A percentile compares a stretch with the other conserved stretches of the same genome.
Conservation (phyloP, 1,140 invertebrate genomes). For the Cydia strobilella region DNA sequence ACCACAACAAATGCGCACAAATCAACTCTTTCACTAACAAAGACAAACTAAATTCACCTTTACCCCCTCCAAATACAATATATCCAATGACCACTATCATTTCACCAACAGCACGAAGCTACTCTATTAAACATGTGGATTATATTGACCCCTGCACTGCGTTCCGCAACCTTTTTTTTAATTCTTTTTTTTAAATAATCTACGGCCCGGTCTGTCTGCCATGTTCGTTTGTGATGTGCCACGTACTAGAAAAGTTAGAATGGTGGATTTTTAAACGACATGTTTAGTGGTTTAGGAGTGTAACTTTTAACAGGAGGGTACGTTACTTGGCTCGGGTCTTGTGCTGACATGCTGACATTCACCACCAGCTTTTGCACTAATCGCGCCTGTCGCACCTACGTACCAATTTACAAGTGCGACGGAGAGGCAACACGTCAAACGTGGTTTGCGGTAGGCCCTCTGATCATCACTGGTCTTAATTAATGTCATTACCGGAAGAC, state of each 20-base stretch:
- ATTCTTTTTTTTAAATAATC: conserved; percentile 21
- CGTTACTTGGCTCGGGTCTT: too few species aligned
- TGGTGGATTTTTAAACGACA: background rate
- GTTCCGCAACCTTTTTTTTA: conserved; percentile 26
- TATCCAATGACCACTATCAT: background rate
- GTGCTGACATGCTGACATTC: too few species aligned
- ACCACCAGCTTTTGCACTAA: too few species aligned
- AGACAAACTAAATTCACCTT: background rate
- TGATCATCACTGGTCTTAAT: too few species aligned
- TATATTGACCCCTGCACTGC: conserved; percentile 27
- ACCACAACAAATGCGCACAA: background rate
- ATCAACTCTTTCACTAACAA: background rate
- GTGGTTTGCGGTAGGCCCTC: too few species aligned
- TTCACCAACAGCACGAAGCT: conserved; percentile 12
- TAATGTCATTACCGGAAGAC: too few species aligned
- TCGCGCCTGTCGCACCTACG: too few species aligned
- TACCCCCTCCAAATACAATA: background rate
- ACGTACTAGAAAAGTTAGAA: background rate
- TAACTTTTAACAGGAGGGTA: background rate
- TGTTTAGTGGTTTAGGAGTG: background rate
- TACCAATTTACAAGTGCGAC: too few species aligned
- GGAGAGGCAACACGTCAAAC: too few species aligned
- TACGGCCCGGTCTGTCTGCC: conserved; percentile 12
- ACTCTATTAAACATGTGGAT: conserved; percentile 33
- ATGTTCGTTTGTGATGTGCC: conserved; percentile 1